phyloP scores from a whole-genome alignment of 2,888 invertebrate species.

The Uloborus plumipes region DNA sequence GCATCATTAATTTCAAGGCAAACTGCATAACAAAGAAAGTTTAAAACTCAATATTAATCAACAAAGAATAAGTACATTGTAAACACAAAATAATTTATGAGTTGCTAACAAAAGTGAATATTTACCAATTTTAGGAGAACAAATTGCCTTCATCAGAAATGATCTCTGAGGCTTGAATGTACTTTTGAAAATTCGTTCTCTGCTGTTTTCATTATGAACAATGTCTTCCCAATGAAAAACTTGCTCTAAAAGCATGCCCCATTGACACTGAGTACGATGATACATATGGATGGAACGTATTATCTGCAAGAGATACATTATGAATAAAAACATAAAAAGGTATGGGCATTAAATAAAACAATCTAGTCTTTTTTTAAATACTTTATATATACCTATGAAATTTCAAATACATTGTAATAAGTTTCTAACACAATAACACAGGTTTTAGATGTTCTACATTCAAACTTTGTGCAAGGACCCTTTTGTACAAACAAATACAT shows the following conservation, averaged over 20 bases:
- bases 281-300: conserved; percentile 92
- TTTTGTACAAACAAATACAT: background rate
- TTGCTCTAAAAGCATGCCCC: conserved; percentile 86
- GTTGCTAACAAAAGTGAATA: background rate
- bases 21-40: too few relatives aligned
- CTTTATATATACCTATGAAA: background rate
- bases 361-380: background rate
- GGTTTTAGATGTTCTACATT: too few relatives aligned
- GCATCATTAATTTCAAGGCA: too few relatives aligned
- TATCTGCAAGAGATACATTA: conserved; percentile 73
- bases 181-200: conserved; percentile 77
- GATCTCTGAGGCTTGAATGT: conserved; percentile 77
- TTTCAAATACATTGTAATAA: background rate
- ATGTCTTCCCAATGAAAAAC: conserved; percentile 86
- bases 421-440: too few relatives aligned
- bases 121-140: conserved; percentile 71
- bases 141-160: conserved; percentile 68
- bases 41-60: too few relatives aligned
- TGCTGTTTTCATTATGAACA: conserved; percentile 80
- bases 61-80: too few relatives aligned
- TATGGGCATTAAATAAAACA: background rate
- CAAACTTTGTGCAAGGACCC: too few relatives aligned
- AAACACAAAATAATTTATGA: too few relatives aligned
- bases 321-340: background rate
- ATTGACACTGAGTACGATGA: conserved; percentile 93